Percentiles rank a stretch among this genome's conserved stretches.
Conservation (phyloP, 2,888 invertebrate species). For the Pollenia griseotomentosa region DNA sequence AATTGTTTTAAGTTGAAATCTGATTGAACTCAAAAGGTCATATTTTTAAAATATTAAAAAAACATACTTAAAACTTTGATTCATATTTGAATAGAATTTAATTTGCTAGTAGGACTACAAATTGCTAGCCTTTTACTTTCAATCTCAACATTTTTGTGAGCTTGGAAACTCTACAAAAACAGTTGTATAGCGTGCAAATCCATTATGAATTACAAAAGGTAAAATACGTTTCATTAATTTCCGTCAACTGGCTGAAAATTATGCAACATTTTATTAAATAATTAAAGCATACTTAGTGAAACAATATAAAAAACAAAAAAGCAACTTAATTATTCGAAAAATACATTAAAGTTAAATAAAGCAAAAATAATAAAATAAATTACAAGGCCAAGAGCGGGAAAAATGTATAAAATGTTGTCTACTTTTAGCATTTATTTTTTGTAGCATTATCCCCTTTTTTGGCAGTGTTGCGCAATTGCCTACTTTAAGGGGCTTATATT, state of each 20-base stretch:
- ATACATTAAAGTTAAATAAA: background rate
- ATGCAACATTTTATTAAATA: background rate
- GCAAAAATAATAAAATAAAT: background rate
- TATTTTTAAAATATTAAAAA: no score
- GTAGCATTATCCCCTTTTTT: no score
- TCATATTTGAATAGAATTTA: no score
- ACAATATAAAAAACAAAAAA: background rate
- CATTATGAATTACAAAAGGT: slow-evolving; percentile 21
- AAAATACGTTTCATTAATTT: slow-evolving; percentile 23
- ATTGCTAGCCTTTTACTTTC: no score
- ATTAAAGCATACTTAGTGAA: slow-evolving; percentile 8
- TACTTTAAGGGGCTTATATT: background rate
- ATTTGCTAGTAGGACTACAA: no score
- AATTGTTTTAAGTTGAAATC: no score
- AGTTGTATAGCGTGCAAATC: slow-evolving; percentile 24
- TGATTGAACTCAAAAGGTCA: no score
- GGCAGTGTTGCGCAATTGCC: background rate
- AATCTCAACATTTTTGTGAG: background rate
- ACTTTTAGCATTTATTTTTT: no score
- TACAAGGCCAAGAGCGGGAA: background rate
- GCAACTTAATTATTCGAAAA: background rate
- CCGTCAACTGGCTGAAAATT: background rate
- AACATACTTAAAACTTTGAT: no score
- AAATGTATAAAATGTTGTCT: no score
- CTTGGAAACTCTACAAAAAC: background rate